phyloP scores from a whole-genome alignment of 1,140 invertebrate genomes.

The Microplitis mediator region DNA sequence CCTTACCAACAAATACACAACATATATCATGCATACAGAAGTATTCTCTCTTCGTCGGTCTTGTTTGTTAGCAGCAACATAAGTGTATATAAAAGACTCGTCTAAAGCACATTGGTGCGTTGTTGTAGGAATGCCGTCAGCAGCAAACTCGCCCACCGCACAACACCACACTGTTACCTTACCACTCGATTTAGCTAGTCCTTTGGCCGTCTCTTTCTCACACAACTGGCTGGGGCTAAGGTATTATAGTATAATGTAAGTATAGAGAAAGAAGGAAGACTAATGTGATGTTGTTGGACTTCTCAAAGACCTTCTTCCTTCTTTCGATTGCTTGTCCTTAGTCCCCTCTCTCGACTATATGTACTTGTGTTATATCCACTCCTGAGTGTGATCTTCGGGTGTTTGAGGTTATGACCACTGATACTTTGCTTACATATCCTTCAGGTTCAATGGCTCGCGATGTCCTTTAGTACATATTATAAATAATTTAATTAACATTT shows the following conservation, averaged over 20 bases:
- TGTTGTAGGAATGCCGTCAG: conserved; percentile 51
- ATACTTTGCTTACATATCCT: conserved; percentile 21
- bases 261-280: neutral
- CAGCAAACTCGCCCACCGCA: conserved; percentile 49
- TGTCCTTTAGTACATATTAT: neutral
- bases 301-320: too few relatives aligned
- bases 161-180: conserved; percentile 21
- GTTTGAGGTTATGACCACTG: conserved; percentile 23
- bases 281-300: too few relatives aligned
- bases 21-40: too few relatives aligned
- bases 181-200: conserved; percentile 28
- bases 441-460: conserved; percentile 22
- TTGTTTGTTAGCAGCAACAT: too few relatives aligned
- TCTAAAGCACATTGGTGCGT: conserved; percentile 33
- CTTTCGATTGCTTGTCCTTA: neutral
- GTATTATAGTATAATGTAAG: too few relatives aligned
- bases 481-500: neutral
- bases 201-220: too few relatives aligned
- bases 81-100: too few relatives aligned
- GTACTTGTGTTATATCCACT: neutral
- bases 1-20: neutral
- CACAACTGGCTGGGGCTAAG: too few relatives aligned
- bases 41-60: too few relatives aligned
- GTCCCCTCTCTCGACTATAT: neutral
- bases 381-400: conserved; percentile 19